Evolutionary conservation across 2,797 vertebrate species (phyloP), one percentile per base, ranked within the genome.

Genomic region (Siniperca obscura): DNA sequence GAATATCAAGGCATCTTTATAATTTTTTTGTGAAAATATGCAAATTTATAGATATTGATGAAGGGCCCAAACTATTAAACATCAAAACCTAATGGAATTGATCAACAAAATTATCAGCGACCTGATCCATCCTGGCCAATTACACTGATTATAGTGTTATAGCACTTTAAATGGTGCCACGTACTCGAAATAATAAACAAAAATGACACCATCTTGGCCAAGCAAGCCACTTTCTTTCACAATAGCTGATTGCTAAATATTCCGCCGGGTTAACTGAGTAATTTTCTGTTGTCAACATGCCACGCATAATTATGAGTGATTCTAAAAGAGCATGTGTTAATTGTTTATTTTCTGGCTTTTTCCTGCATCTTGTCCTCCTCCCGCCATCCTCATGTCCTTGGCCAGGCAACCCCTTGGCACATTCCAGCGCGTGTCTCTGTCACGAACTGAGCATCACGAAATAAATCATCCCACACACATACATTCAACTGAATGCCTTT

Each of bases 271-370:
- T 93, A 89, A 92, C 87, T 93, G 92, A 93, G 90, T 95, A 96
- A 97, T 96, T 95, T 94, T 94, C 89, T 95, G 94, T 94, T 96
- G 95, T 96, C 94, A 89, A 95, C 93, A 95, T 89, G 94, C 90
- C 94, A 95, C 89, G 90, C 92, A 87, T 95, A 96, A 96, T 97
- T 96, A 96, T 93, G 92, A 94, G 91, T 46, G 89, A 90, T 75
- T 93, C 81, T 87, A 82, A 95, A 91, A 89, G 90, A 94, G 92
- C 85, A 85, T 87, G 90, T 89, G 87, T 85, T 96, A 96, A 96
- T 95, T 95, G 94, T 92, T 96, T 93, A 30, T 93, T 91, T 88
- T 95, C 86, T 75, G 86, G 65, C 91, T 82, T 87, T 94, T 78
- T 65, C 89, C 78, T 71, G 66, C 78, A 68, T 80, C 71, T 86